Evolutionary conservation across 2,113 vertebrate genomes (phyloP), one percentile per base, ranked within the genome.

Genomic region (Ciconia maguari): DNA sequence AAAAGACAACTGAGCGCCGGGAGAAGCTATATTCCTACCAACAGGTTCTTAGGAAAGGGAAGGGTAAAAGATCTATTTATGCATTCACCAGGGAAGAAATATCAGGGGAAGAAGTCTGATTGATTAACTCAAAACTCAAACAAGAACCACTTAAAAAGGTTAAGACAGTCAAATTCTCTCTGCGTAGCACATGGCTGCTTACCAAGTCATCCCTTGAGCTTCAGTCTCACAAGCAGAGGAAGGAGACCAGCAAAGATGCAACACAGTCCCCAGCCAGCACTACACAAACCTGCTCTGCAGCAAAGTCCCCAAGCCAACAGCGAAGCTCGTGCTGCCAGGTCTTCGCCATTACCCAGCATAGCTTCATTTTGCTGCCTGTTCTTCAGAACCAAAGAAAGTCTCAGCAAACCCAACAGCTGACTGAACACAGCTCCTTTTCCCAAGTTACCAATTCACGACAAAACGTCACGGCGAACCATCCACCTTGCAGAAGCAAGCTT

Each of bases 1-100:
- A 22, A 72, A 44, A 42, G 46, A 18, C 7, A 64, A 2, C 2
- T 2, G 64, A 66, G 68, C 0, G 0, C 49, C 4, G 1, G 48
- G 66, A 75, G 51, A 69, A 78, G 74, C 51, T 75, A 6, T 7
- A 18, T 1, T 71, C 69, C 60, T 24, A 6, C 25, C 64, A 30
- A 1, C 7, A 3, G 46, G 8, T 46, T 49, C 29, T 34, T 9
- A 41, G 69, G 70, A 66, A 84, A 17, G 70, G 57, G 54, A 80
- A 55, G 6, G 34, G 46, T 21, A 12, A 29, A 15, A 44, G 22
- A 82, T 13, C 16, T 41, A 1, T 52, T 58, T 49, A 44, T 61
- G 77, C 38, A 49, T 32, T 49, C 76, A 62, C 8, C 51, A 26
- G 55, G 72, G 66, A 74, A 62, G 75, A 81, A 76, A 6, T 5